A percentile compares a stretch with the other conserved stretches of the same genome.
Conservation (phyloP, 2,797 vertebrate genomes). For the Geotrypetes seraphini region DNA sequence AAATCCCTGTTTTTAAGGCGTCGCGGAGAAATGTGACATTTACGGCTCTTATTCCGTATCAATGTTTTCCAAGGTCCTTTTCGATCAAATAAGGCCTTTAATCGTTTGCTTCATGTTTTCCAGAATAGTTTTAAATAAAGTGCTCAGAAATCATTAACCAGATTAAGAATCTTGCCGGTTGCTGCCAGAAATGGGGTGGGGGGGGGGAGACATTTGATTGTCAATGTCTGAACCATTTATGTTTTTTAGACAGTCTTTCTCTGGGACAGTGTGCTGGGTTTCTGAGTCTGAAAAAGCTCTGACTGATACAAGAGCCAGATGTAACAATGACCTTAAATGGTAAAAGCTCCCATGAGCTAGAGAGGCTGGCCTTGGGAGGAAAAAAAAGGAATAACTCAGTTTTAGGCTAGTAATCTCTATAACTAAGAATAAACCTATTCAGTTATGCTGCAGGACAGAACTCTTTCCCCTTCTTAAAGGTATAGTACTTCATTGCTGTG, state of each 20-base stretch:
- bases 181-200: constrained; percentile 21
- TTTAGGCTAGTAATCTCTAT: constrained; percentile 66
- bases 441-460: constrained; percentile 37
- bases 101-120: too few species aligned
- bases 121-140: constrained; percentile 22
- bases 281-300: constrained; percentile 41
- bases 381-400: constrained; percentile 67
- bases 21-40: too few species aligned
- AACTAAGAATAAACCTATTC: constrained; percentile 62
- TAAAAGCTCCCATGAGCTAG: constrained; percentile 98
- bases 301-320: constrained; percentile 69
- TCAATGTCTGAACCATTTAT: constrained; percentile 24
- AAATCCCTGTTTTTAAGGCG: too few species aligned
- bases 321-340: constrained; percentile 99
- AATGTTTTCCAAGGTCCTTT: too few species aligned
- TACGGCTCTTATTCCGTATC: too few species aligned
- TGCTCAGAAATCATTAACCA: constrained; percentile 23
- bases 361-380: constrained; percentile 77
- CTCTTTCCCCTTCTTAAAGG: constrained; percentile 63
- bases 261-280: constrained; percentile 32
- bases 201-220: constrained; percentile 12
- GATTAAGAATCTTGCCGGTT: constrained; percentile 11
- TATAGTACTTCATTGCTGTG: constrained; percentile 51
- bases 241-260: constrained; percentile 28
- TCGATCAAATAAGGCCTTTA: too few species aligned